phyloP scores from a whole-genome alignment of 53 echinoderm and acorn worm genomes.

The Crossaster papposus region DNA sequence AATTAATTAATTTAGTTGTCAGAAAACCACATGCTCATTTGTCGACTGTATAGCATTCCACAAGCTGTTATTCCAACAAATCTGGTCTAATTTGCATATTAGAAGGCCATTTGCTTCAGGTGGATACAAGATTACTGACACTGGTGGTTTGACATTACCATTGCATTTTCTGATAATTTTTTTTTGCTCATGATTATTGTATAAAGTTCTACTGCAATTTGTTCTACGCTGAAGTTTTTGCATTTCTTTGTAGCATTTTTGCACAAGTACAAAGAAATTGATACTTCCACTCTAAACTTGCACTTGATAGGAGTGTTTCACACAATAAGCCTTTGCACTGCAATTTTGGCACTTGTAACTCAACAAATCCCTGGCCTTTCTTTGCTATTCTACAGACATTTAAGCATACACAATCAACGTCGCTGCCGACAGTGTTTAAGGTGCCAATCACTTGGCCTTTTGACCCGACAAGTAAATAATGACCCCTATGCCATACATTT shows the following conservation, averaged over 20 bases:
- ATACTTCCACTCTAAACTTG: background rate
- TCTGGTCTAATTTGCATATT: background rate
- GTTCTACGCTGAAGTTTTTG: no score
- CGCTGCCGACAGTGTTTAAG: slow-evolving; percentile 16
- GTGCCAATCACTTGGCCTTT: slow-evolving; percentile 54
- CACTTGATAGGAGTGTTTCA: background rate
- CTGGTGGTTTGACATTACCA: background rate
- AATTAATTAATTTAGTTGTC: background rate
- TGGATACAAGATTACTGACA: background rate
- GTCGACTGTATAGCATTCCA: background rate
- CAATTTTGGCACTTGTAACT: background rate
- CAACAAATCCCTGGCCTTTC: slow-evolving; percentile 20
- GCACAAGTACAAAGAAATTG: background rate
- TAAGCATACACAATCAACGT: slow-evolving; percentile 45
- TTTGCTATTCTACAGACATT: slow-evolving; percentile 24
- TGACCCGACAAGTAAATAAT: slow-evolving; percentile 59
- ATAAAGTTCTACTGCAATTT: no score
- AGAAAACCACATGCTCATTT: background rate
- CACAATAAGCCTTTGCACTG: background rate
- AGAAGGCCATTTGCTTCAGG: background rate
- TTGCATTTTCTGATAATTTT: no score
- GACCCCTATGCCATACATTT: slow-evolving; percentile 36
- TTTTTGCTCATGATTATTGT: no score
- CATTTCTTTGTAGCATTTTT: background rate
- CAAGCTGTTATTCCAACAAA: background rate